phyloP scores from a whole-genome alignment of 2,888 invertebrate species.

The Tolmerus cingulatus region DNA sequence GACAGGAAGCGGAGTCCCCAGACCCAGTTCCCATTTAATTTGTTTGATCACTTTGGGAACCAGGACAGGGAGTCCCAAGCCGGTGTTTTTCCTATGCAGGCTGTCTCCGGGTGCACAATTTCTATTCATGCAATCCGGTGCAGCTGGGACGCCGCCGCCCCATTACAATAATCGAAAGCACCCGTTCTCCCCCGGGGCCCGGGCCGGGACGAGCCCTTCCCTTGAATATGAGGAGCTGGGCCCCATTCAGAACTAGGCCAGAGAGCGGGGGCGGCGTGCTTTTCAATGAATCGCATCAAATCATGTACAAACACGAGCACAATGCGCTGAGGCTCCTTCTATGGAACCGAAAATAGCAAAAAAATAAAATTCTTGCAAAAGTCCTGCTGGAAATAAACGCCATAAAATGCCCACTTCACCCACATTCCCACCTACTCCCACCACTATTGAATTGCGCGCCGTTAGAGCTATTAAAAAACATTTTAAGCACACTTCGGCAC shows the following conservation, averaged over 20 bases:
- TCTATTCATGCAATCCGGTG: not conserved
- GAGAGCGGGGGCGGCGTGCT: not conserved
- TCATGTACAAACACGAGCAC: not conserved
- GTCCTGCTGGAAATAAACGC: not conserved
- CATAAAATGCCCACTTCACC: not conserved
- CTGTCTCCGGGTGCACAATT: not conserved
- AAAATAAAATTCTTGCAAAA: not conserved
- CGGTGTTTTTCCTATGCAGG: not conserved
- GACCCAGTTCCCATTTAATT: not conserved
- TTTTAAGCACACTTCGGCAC: not conserved
- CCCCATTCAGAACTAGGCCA: not conserved
- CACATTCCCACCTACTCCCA: not conserved
- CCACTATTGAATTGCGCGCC: not conserved
- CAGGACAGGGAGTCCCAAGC: not conserved
- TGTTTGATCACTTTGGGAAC: not conserved
- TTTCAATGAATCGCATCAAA: not conserved
- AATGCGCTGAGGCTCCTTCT: not conserved
- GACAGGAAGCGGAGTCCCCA: not conserved
- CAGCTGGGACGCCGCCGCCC: not conserved
- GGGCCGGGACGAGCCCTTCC: not conserved
- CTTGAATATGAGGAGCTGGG: not conserved
- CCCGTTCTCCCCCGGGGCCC: not conserved
- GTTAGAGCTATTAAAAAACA: not conserved
- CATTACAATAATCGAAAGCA: not conserved
- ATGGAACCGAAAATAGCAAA: not conserved